Percentiles rank a stretch among this genome's conserved stretches.
These are phyloP conservation scores for Mastacembelus armatus DNA, from an alignment of 2,797 vertebrate species.

Conservation along the genomic window DNA sequence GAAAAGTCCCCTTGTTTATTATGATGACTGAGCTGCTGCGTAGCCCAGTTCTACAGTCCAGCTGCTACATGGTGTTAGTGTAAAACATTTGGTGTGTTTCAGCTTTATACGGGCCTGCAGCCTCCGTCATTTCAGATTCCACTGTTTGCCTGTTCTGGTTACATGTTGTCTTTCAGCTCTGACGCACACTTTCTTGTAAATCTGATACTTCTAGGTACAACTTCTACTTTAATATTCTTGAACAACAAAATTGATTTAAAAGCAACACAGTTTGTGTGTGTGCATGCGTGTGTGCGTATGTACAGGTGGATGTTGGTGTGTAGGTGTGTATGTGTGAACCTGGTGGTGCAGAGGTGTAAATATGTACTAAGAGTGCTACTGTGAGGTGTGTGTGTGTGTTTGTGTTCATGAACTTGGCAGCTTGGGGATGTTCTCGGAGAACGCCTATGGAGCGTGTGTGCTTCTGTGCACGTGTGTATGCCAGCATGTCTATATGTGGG, in stretches of 20 bases:
- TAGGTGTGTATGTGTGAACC: conserved; percentile 44
- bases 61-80: conserved; percentile 13
- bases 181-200: not conserved
- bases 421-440: conserved; percentile 39
- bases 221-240: conserved; percentile 1
- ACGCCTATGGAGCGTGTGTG: conserved; percentile 38
- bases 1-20: conserved; percentile 55
- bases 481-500: conserved; percentile 33
- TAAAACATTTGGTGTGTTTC: conserved; percentile 12
- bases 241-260: conserved; percentile 6
- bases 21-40: conserved; percentile 28
- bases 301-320: conserved; percentile 13
- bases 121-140: conserved; percentile 4
- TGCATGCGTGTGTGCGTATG: conserved; percentile 11
- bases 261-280: not conserved
- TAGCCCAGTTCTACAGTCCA: conserved; percentile 23
- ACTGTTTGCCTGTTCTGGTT: conserved; percentile 10
- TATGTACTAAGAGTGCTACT: conserved; percentile 41
- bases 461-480: conserved; percentile 9
- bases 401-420: conserved; percentile 57
- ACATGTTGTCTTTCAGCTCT: not conserved
- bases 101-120: not conserved
- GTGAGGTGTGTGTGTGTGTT: conserved; percentile 14
- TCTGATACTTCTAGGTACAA: too few species aligned
- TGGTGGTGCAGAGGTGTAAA: conserved; percentile 38